Percentiles rank a stretch among this genome's conserved stretches.
These are phyloP conservation scores for Peromyscus attwateri DNA, from an alignment of 2,797 vertebrate species.

Conservation along the genomic window DNA sequence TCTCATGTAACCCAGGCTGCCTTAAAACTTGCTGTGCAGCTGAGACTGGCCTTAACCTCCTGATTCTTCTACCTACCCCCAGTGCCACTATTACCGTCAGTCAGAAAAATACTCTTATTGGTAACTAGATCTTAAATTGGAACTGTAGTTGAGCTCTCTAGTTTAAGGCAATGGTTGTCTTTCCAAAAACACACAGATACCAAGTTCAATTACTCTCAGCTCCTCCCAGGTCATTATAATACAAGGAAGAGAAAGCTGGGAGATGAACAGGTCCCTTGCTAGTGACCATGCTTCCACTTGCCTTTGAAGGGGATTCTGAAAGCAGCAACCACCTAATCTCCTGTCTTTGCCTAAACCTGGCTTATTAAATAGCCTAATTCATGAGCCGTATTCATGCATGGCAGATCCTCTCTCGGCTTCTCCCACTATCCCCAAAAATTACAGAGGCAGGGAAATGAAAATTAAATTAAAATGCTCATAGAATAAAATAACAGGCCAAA, in stretches of 20 bases:
- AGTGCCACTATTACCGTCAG: background rate
- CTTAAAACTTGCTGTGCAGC: background rate
- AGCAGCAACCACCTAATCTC: background rate
- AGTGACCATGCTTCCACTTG: background rate
- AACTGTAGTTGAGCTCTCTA: background rate
- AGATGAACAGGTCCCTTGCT: background rate
- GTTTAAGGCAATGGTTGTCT: background rate
- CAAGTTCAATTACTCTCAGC: background rate
- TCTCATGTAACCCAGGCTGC: background rate
- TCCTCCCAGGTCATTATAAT: constrained; percentile 21
- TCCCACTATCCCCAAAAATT: constrained; percentile 38
- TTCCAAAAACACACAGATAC: background rate
- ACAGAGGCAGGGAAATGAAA: background rate
- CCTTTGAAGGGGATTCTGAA: background rate
- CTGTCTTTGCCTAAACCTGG: background rate
- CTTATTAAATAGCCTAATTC: background rate
- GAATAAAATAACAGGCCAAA: background rate
- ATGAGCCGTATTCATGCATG: background rate
- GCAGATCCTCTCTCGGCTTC: background rate
- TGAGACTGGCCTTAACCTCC: background rate
- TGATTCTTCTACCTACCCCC: background rate
- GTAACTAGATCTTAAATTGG: background rate
- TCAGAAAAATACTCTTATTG: background rate
- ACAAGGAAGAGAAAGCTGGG: background rate
- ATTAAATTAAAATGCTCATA: constrained; percentile 16